phyloP scores from a whole-genome alignment of 2,113 vertebrate genomes.

The Peromyscus polionotus region DNA sequence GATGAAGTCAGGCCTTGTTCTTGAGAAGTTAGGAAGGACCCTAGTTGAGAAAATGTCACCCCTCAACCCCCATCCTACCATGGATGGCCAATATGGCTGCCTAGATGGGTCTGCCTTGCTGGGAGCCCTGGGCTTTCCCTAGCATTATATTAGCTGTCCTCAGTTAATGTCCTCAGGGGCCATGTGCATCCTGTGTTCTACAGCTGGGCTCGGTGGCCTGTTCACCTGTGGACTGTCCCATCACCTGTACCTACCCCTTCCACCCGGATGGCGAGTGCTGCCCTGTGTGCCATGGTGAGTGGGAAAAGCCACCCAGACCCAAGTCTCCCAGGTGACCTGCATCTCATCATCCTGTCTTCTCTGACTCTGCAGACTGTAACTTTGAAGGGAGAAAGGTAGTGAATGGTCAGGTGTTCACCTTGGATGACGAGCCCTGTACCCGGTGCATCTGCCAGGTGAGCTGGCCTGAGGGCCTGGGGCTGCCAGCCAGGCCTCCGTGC shows the following conservation, averaged over 20 bases:
- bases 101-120: not conserved
- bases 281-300: conserved; percentile 88
- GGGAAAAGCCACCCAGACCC: accelerated
- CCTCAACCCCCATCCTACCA: not conserved
- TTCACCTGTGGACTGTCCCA: conserved; percentile 88
- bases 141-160: not conserved
- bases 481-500: not conserved
- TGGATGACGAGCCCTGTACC: conserved; percentile 88
- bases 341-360: not conserved
- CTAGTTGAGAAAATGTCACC: not conserved
- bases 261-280: conserved; percentile 91
- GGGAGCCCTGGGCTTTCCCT: not conserved
- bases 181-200: conserved; percentile 60
- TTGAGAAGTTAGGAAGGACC: not conserved
- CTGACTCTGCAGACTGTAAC: conserved; percentile 87
- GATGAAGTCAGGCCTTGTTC: not conserved
- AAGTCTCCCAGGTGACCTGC: accelerated
- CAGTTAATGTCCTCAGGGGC: not conserved
- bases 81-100: accelerated
- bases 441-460: conserved; percentile 89
- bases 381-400: conserved; percentile 89
- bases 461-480: not conserved
- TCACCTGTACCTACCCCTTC: conserved; percentile 90
- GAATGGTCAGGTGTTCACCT: conserved; percentile 87
- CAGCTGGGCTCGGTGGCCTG: conserved; percentile 91